Percentiles rank a stretch among this genome's conserved stretches.
Evolutionary conservation across 2,888 invertebrate species (phyloP).

Genomic region (Caenorhabditis imperialis): DNA sequence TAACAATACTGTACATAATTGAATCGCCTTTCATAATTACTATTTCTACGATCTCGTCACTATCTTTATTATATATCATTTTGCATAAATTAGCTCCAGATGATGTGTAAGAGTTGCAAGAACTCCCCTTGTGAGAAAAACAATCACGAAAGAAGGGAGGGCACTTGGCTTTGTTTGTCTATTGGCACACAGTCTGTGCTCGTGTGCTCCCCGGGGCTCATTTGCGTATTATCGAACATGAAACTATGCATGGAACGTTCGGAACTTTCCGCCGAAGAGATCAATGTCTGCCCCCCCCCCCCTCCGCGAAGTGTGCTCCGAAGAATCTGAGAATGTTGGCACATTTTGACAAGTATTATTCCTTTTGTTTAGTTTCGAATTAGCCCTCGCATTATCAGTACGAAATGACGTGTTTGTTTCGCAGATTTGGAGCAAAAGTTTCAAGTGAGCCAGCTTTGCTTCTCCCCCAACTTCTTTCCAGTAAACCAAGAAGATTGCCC

Average conservation of each 20-base stretch:
- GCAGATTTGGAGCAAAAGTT: not conserved
- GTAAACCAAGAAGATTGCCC: slow-evolving; percentile 14
- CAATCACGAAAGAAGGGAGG: not conserved
- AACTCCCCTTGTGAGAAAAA: not conserved
- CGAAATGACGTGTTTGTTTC: slow-evolving; percentile 9
- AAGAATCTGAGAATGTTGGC: not conserved
- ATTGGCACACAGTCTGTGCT: slow-evolving; percentile 23
- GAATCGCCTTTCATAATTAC: not conserved
- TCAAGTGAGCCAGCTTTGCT: too few relatives aligned
- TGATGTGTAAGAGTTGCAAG: too few relatives aligned
- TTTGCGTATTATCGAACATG: slow-evolving; percentile 21
- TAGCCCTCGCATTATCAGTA: not conserved
- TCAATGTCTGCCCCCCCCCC: not conserved
- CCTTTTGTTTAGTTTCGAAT: slow-evolving; percentile 32
- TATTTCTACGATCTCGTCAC: not conserved
- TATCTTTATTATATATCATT: slow-evolving; percentile 3
- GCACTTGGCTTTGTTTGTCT: slow-evolving; percentile 25
- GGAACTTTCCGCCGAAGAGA: not conserved
- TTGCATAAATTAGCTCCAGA: not conserved
- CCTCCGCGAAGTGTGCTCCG: not conserved
- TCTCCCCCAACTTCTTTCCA: too few relatives aligned
- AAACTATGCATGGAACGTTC: slow-evolving; percentile 48
- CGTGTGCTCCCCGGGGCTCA: slow-evolving; percentile 21
- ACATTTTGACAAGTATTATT: slow-evolving; percentile 38
- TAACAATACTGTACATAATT: not conserved